phyloP scores from a whole-genome alignment of 2,888 invertebrate genomes.

The Perdita meconis region DNA sequence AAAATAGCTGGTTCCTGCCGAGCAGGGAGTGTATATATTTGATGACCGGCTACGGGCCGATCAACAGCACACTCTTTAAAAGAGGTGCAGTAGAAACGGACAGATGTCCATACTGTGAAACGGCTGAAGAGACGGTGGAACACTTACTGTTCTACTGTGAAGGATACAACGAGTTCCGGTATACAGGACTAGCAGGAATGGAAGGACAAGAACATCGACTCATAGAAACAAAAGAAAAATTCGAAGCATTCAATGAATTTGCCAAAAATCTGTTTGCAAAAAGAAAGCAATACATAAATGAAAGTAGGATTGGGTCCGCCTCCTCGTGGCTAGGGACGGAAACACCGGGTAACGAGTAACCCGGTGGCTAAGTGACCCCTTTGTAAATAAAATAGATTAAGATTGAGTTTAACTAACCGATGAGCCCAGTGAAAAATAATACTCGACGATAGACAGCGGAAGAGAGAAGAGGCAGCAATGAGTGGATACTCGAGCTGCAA shows the following conservation, averaged over 20 bases:
- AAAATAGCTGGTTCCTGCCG: too few species aligned
- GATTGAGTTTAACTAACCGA: too few species aligned
- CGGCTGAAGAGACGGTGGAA: neutral
- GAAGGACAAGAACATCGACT: neutral
- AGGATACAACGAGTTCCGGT: neutral
- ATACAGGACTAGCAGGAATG: neutral
- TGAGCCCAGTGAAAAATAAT: too few species aligned
- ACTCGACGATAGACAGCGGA: too few species aligned
- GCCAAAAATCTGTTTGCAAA: neutral
- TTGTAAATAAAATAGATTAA: too few species aligned
- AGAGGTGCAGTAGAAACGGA: too few species aligned
- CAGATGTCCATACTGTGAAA: too few species aligned
- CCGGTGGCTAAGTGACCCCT: neutral
- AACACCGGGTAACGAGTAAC: neutral
- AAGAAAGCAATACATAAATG: neutral
- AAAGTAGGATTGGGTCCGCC: neutral
- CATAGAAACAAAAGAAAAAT: neutral
- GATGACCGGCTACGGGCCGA: too few species aligned
- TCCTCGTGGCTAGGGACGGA: neutral
- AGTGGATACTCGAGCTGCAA: too few species aligned
- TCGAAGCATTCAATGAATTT: neutral
- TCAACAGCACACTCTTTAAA: too few species aligned
- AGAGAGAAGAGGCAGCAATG: too few species aligned
- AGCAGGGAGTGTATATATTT: too few species aligned
- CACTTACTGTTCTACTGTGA: neutral